phyloP scores from a whole-genome alignment of 2,113 vertebrate genomes.

The Austrofundulus limnaeus region DNA sequence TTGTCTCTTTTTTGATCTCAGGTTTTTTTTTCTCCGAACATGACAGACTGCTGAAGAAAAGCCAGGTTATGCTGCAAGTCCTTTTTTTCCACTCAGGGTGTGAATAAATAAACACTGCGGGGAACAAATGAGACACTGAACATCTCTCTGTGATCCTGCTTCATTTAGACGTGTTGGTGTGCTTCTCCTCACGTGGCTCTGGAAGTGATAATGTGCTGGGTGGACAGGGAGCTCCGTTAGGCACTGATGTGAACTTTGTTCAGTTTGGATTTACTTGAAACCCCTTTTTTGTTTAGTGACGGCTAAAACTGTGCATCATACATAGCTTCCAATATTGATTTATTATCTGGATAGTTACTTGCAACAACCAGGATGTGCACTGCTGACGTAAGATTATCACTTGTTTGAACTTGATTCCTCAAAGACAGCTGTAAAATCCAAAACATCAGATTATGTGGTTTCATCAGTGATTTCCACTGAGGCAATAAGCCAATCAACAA shows the following conservation, averaged over 20 bases:
- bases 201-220: conserved; percentile 38
- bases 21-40: conserved; percentile 27
- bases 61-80: conserved; percentile 32
- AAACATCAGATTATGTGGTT: no score
- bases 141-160: conserved; percentile 29
- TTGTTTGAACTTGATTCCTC: no score
- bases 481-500: no score
- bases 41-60: conserved; percentile 29
- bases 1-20: neutral
- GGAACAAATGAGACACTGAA: conserved; percentile 20
- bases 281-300: neutral
- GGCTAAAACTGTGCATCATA: no score
- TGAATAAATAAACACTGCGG: conserved; percentile 41
- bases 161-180: conserved; percentile 25
- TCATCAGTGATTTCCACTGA: no score
- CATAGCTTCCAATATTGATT: neutral
- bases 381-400: neutral
- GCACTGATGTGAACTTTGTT: neutral
- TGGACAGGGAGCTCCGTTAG: neutral
- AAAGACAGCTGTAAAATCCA: no score
- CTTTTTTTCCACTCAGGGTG: conserved; percentile 27
- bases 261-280: neutral
- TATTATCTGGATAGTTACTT: neutral
- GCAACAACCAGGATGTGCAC: neutral
- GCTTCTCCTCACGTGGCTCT: conserved; percentile 33